Percentiles rank a stretch among this genome's conserved stretches.
Conservation (phyloP, 2,888 invertebrate species). For the Pteria penguin region DNA sequence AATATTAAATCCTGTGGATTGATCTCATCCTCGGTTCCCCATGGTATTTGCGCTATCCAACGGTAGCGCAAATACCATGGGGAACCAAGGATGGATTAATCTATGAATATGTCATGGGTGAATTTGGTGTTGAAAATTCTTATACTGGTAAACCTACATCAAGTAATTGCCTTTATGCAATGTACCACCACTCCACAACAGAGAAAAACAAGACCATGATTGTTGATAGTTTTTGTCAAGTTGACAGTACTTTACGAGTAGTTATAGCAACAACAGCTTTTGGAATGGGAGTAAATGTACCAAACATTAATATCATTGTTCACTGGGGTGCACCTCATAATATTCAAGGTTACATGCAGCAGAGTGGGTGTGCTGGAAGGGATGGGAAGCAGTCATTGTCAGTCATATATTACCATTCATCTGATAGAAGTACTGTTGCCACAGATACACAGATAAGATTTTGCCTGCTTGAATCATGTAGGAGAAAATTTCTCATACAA, state of each 20-base stretch:
- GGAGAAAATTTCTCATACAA: slow-evolving; percentile 5
- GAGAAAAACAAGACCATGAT: slow-evolving; percentile 20
- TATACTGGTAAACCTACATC: slow-evolving; percentile 18
- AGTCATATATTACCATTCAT: slow-evolving; percentile 14
- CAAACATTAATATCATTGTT: slow-evolving; percentile 13
- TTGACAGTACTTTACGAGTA: slow-evolving; percentile 18
- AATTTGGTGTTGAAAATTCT: slow-evolving; percentile 5
- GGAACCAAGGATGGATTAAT: no score
- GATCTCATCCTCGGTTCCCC: background rate
- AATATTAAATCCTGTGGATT: slow-evolving; percentile 26
- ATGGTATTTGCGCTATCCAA: no score
- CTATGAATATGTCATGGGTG: no score
- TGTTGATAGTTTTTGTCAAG: slow-evolving; percentile 5
- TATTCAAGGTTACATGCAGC: slow-evolving; percentile 22
- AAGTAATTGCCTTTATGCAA: slow-evolving; percentile 24
- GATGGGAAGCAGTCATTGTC: slow-evolving; percentile 5
- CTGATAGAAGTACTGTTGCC: slow-evolving; percentile 9
- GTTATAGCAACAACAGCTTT: slow-evolving; percentile 31
- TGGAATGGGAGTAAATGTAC: slow-evolving; percentile 31
- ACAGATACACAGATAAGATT: slow-evolving; percentile 14
- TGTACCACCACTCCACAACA: slow-evolving; percentile 29
- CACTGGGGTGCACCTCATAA: slow-evolving; percentile 27
- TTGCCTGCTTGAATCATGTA: slow-evolving; percentile 1
- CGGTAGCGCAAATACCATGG: no score
- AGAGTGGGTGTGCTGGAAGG: slow-evolving; percentile 22